Percentiles rank a stretch among this genome's conserved stretches.
phyloP scores from a whole-genome alignment of 2,797 vertebrate species.

The Distichodus sexfasciatus region DNA sequence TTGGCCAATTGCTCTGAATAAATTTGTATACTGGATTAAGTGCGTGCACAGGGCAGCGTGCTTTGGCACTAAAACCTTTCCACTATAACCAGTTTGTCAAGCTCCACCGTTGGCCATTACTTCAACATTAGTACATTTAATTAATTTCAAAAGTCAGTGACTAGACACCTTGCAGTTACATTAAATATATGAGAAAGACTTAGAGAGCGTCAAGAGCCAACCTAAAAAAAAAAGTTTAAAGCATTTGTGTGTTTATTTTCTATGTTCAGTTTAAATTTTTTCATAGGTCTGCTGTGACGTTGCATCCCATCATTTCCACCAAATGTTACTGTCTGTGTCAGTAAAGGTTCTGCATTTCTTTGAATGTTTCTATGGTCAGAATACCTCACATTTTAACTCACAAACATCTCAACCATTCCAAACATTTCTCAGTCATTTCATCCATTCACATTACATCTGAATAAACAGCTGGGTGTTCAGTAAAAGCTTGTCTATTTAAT shows the following conservation, averaged over 20 bases:
- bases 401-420: background rate
- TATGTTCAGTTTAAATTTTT: slow-evolving; percentile 17
- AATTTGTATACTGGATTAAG: background rate
- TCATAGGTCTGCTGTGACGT: slow-evolving; percentile 12
- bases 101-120: background rate
- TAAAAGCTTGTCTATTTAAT: background rate
- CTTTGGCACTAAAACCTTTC: background rate
- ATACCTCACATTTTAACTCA: slow-evolving; percentile 27
- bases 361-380: background rate
- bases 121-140: background rate
- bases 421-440: slow-evolving; percentile 27
- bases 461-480: slow-evolving; percentile 35
- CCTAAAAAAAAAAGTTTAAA: slow-evolving; percentile 2
- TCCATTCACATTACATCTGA: slow-evolving; percentile 40
- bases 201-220: slow-evolving; percentile 1
- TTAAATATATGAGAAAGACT: background rate
- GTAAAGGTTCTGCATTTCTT: slow-evolving; percentile 19
- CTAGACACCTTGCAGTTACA: background rate
- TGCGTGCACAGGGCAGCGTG: background rate
- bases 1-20: background rate
- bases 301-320: background rate
- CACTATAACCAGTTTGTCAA: background rate
- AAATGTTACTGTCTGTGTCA: background rate
- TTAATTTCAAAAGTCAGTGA: background rate
- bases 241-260: slow-evolving; percentile 15